Evolutionary conservation across 2,113 vertebrate species (phyloP).

Genomic region (Pica pica): DNA sequence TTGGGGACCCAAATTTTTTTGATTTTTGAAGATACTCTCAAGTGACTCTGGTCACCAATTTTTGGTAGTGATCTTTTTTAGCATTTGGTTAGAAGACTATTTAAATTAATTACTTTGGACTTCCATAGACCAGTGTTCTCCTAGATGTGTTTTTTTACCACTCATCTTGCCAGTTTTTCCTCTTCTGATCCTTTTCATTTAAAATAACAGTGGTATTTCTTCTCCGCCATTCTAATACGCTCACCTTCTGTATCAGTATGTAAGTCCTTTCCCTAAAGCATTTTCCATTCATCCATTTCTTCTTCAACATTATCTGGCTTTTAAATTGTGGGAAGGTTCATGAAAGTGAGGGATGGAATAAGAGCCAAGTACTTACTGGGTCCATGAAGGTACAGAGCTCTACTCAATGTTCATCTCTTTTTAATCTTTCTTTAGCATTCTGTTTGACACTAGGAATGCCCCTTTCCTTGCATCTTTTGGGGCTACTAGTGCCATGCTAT

Average conservation of each 20-base stretch:
- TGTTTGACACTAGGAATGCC: not conserved
- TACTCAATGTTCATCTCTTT: not conserved
- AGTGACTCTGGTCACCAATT: conserved; percentile 62
- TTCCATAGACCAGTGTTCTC: not conserved
- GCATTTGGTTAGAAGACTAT: not conserved
- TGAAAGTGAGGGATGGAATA: not conserved
- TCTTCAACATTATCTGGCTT: not conserved
- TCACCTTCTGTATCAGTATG: not conserved
- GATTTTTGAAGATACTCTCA: conserved; percentile 73
- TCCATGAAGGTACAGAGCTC: not conserved
- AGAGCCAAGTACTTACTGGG: conserved; percentile 21
- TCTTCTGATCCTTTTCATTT: not conserved
- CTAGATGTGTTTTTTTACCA: not conserved
- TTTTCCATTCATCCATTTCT: not conserved
- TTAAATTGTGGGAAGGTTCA: not conserved
- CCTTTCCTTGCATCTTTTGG: not conserved
- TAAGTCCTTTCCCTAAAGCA: not conserved
- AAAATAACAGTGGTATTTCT: not conserved
- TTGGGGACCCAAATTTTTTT: not conserved
- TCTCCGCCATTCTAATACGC: not conserved
- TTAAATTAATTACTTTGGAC: not conserved
- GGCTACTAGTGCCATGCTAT: not conserved
- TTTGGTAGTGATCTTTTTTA: not conserved
- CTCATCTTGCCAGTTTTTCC: not conserved
- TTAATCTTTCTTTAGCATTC: not conserved